Evolutionary conservation across 2,888 invertebrate genomes (phyloP), one percentile per base, ranked within the genome.

Genomic region (Pasiphila rectangulata): DNA sequence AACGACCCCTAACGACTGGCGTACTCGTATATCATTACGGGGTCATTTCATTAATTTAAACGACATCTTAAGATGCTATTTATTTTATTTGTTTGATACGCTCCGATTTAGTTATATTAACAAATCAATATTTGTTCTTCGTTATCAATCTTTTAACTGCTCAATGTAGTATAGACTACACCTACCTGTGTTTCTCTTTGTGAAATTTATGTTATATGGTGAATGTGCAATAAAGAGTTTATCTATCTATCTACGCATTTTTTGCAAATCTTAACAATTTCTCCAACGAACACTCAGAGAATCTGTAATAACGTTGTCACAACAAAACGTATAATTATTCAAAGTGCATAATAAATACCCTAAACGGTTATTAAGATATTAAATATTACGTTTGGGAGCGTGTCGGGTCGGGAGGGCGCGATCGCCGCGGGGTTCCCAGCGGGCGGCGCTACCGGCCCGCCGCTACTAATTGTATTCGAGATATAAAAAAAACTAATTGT

Each of bases 361-460:
- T 79, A 78, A 86, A 75, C 71, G 74, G 78, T 82, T 85, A 87
- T 87, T 85, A 85, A 83, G 86, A 82, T 86, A 85, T 86, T 84
- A 86, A 77, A 83, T 82, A 83, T 81, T 72, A 62, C 63, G 70
- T 64, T 67, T 62, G 57, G 56, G 57, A 63, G 58, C 49, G 59
- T 51, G 51, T 44, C 32, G 48, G 48, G 54, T 63, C 35, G 67
- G 61, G 55, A 59, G 59, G 69, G 71, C 75, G 75, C 76, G 74
- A 71, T 50, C 83, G 50, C 80, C 51, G 64, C 83, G 69, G 86
- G 86, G 75, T 71, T 69, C 82, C 51, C 83, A 79, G 83, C 84
- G 74, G 85, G 84, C 63, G 72, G 72, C 56, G 83, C 86, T 85
- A 85, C 85, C 73, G 85, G 71, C 71, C 62, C 69, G 41, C 55